phyloP scores from a whole-genome alignment of 2,888 invertebrate genomes.

The Lasioglossum oenotherae region DNA sequence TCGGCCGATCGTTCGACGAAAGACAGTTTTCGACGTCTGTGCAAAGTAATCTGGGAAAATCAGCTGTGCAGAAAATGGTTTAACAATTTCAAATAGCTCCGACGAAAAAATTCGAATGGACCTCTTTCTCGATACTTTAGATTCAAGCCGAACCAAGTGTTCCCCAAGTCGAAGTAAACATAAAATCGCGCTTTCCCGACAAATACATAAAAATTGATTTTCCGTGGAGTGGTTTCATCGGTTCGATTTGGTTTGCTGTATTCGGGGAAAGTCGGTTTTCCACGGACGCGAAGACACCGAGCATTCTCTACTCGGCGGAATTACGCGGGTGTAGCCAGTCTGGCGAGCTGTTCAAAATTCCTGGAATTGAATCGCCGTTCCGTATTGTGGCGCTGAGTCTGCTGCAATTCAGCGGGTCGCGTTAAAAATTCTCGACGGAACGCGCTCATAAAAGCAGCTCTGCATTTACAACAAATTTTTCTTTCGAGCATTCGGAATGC shows the following conservation, averaged over 20 bases:
- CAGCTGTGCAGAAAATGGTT: no score
- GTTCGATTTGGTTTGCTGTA: background rate
- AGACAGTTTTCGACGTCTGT: constrained; percentile 16
- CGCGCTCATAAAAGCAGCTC: constrained; percentile 19
- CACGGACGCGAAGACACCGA: background rate
- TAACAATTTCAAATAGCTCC: no score
- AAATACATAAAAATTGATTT: background rate
- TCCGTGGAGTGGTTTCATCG: background rate
- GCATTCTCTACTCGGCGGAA: background rate
- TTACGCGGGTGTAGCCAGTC: background rate
- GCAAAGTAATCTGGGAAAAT: background rate
- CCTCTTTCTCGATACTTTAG: background rate
- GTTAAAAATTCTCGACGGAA: constrained; percentile 11
- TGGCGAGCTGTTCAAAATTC: background rate
- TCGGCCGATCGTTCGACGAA: constrained; percentile 35
- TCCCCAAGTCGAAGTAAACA: background rate
- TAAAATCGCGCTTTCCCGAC: background rate
- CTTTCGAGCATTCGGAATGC: constrained; percentile 33
- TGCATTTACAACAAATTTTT: constrained; percentile 39
- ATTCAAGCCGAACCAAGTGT: background rate
- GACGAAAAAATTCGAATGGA: background rate
- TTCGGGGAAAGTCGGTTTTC: background rate
- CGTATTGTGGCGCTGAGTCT: background rate
- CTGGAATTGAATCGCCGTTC: background rate
- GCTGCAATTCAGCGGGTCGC: background rate